Evolutionary conservation across 2,888 invertebrate species (phyloP), one percentile per base, ranked within the genome.

Genomic region (Holacanthella duospinosa): DNA sequence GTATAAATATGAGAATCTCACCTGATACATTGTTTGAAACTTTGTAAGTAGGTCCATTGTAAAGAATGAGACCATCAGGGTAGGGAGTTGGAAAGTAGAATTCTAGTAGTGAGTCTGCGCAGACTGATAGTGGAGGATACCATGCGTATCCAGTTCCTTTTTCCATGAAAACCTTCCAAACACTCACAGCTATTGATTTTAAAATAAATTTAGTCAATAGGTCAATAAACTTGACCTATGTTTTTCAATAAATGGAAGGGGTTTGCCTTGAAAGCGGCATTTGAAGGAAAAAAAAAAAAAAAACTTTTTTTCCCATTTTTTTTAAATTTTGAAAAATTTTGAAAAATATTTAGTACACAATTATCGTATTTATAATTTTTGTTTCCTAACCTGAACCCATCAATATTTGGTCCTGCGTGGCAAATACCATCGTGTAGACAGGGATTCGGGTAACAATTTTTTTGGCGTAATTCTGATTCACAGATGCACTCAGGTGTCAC

Each of bases 61-160:
- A 97, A 78, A 96, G 88, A 44, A 97, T 82, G 12, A 96, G 80
- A 1, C 92, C 93, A 78, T 88, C 84, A 54, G 85, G 84, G 28
- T 82, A 80, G 72, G 84, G 82, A 0, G 96, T 86, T 53, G 86
- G 83, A 73, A 97, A 83, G 69, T 91, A 88, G 64, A 97, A 75
- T 65, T 86, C 85, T 63, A 94, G 85, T 71, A 85, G 85, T 0
- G 91, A 88, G 63, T 88, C 86, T 68, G 87, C 86, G 77, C 96
- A 96, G 3, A 90, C 85, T 29, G 89, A 86, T 36, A 93, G 85
- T 0, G 93, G 84, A 0, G 88, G 86, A 80, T 93, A 94, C 82
- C 96, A 86, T 0, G 95, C 94, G 84, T 89, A 96, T 12, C 94
- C 93, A 72, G 86, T 84, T n/a, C 93, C 90, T 67, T 83, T 83